Base-by-base conservation (phyloP, 1,140 invertebrate genomes). In the Drosophila littoralis region DNA sequence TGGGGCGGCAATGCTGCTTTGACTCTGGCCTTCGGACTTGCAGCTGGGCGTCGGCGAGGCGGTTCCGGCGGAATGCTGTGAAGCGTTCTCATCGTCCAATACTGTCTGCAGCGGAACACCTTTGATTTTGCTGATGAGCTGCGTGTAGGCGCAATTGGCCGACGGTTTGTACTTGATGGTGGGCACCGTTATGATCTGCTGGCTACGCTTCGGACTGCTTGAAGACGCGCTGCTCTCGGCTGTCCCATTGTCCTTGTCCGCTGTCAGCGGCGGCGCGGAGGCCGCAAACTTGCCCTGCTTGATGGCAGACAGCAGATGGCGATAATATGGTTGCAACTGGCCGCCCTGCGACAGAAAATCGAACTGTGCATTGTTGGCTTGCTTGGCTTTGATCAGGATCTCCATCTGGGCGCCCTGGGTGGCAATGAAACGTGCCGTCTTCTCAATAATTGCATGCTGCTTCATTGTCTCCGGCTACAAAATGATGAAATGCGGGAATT, bases 361-460 rank as follows among this genome's bases (percentile, higher is more conserved):
- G 93, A 99, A 99, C 93, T 98, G 97, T 2, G 95, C 94, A 93
- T 99, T 99, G 77, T 96, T 95, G 0, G 97, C 94, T 92, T 99
- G 99, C 93, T 99, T 99, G 7, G 98, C 97, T 93, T 99, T 99
- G 61, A 99, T 96, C 0, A 99, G 94, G 59, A 99, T 99, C 93
- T 99, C 98, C 98, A 99, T 99, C 93, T 99, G 99, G 35, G 95
- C 94, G 0, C 98, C 98, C 92, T 99, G 98, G 46, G 95, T 94
- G 68, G 96, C 96, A 73, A 99, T 97, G 93, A 99, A 99, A 54
- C 95, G 93, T 0, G 98, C 98, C 0, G 99, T 99, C 93, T 98
- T 99, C 91, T 98, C 97, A 86, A 99, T 99, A 58, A 99, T 97
- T 5, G 97, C 96, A 93, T 99, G 97, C 77, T 97, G 94, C 91